phyloP scores from a whole-genome alignment of 2,888 invertebrate species.

The Tenthredo amoena region DNA sequence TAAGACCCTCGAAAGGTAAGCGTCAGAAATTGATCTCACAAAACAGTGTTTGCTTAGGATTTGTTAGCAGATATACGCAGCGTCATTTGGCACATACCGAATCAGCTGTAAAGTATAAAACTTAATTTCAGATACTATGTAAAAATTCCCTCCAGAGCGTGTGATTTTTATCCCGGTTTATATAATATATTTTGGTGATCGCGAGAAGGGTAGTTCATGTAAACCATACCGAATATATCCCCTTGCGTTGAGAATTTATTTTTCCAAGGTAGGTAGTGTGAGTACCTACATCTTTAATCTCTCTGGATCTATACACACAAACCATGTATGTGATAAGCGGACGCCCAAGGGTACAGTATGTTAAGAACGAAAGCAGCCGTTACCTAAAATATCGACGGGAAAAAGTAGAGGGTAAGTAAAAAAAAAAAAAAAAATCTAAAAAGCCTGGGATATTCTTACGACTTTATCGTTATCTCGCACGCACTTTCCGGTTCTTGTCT shows the following conservation, averaged over 20 bases:
- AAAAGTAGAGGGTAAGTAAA: not conserved
- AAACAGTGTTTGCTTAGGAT: constrained; percentile 1
- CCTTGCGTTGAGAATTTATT: not conserved
- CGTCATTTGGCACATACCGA: not conserved
- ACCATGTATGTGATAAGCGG: not conserved
- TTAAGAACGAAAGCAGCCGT: constrained; percentile 1
- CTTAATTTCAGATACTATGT: not conserved
- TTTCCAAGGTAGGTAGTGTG: not conserved
- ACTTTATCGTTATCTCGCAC: constrained; percentile 28
- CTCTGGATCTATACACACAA: not conserved
- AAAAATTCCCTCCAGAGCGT: not conserved
- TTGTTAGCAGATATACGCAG: not conserved
- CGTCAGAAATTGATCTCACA: not conserved
- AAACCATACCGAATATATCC: not conserved
- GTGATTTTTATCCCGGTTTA: not conserved
- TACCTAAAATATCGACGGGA: constrained; percentile 29
- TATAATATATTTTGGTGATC: not conserved
- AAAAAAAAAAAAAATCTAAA: not conserved
- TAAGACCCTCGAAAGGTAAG: constrained; percentile 11
- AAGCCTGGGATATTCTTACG: constrained; percentile 4
- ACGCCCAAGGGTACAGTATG: constrained; percentile 14
- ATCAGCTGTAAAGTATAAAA: not conserved
- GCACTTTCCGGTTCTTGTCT: constrained; percentile 8
- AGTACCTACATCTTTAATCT: not conserved
- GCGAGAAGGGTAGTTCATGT: not conserved